These are phyloP conservation scores for Epinephelus moara DNA, from an alignment of 2,113 vertebrate genomes.

Conservation along the genomic window DNA sequence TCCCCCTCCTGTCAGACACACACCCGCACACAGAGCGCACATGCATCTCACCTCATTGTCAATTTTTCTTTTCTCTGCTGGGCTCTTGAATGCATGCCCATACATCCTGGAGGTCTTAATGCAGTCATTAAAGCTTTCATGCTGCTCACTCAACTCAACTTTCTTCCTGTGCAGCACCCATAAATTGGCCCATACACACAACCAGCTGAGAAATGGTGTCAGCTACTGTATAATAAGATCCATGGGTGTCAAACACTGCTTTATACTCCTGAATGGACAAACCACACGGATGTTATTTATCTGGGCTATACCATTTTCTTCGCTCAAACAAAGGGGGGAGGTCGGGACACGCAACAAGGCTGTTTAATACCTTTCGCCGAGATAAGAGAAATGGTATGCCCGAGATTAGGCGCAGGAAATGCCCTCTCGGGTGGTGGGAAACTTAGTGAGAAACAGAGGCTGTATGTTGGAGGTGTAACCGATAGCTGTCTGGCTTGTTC, in stretches of 20 bases:
- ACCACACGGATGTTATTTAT: constrained; percentile 56
- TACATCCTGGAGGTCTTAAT: constrained; percentile 70
- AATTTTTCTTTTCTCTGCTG: constrained; percentile 58
- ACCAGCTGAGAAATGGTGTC: constrained; percentile 51
- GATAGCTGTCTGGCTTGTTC: constrained; percentile 69
- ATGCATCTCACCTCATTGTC: constrained; percentile 56
- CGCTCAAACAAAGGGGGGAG: constrained; percentile 26
- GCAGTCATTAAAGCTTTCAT: constrained; percentile 75
- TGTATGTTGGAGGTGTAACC: constrained; percentile 68
- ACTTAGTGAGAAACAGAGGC: constrained; percentile 63
- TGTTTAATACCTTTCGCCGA: constrained; percentile 73
- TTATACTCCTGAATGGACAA: constrained; percentile 28
- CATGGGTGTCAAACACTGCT: constrained; percentile 55
- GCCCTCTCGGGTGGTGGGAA: constrained; percentile 78
- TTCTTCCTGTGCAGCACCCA: constrained; percentile 58
- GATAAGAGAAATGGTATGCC: constrained; percentile 71
- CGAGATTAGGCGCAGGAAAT: constrained; percentile 71
- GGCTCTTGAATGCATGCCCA: constrained; percentile 62
- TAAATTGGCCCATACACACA: constrained; percentile 64
- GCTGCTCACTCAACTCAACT: constrained; percentile 64
- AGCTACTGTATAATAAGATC: constrained; percentile 54
- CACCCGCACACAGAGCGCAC: constrained; percentile 15
- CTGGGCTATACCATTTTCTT: constrained; percentile 34
- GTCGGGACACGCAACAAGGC: constrained; percentile 37
- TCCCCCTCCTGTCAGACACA: constrained; percentile 43